These are phyloP conservation scores for Pseudoatta argentina DNA, from an alignment of 1,140 invertebrate species.

Conservation along the genomic window DNA sequence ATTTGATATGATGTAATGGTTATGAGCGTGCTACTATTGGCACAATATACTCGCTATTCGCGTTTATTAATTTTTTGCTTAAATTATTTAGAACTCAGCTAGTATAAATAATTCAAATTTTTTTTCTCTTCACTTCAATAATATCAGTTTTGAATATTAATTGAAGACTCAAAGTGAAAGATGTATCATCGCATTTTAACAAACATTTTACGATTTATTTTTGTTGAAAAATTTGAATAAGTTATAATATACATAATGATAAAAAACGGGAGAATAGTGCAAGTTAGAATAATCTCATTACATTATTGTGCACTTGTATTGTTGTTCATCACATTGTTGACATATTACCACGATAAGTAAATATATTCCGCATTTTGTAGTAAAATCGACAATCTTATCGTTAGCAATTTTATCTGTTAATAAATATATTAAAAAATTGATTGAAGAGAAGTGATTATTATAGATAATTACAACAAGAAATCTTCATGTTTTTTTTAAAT, in stretches of 20 bases:
- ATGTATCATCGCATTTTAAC: not conserved
- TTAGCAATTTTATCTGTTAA: too few relatives aligned
- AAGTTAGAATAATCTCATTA: not conserved
- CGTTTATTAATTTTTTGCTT: not conserved
- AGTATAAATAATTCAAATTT: slow-evolving; percentile 4
- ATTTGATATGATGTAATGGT: not conserved
- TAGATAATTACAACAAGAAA: not conserved
- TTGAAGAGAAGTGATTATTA: not conserved
- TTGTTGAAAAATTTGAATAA: not conserved
- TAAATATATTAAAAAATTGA: not conserved
- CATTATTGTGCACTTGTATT: not conserved
- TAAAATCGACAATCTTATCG: not conserved
- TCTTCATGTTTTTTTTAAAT: not conserved
- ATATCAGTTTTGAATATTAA: slow-evolving; percentile 9
- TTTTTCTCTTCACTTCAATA: slow-evolving; percentile 26
- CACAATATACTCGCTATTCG: slow-evolving; percentile 13
- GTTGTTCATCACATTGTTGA: not conserved
- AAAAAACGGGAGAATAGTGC: not conserved
- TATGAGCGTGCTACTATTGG: slow-evolving; percentile 2
- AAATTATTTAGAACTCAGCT: not conserved
- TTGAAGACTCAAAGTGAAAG: not conserved
- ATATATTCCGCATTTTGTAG: not conserved
- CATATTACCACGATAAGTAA: not conserved
- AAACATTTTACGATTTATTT: not conserved
- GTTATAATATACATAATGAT: not conserved